Percentiles rank a stretch among this genome's conserved stretches.
Conservation (phyloP, 2,888 invertebrate species). For the Trichacis sp. region DNA sequence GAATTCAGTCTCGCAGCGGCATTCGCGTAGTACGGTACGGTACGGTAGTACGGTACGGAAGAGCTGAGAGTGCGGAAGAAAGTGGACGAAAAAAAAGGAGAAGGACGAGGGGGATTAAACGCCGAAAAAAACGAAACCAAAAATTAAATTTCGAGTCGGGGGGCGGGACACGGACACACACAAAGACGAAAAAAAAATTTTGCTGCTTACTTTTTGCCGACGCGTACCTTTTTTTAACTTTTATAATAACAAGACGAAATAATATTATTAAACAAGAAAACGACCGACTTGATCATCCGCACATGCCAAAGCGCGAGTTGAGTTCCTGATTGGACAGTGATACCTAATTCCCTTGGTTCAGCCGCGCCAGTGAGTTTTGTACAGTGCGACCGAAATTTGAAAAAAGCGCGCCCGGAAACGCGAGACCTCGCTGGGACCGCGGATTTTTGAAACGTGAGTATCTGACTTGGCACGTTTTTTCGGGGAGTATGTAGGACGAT, state of each 20-base stretch:
- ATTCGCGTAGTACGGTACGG: conserved; percentile 57
- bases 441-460: too few relatives aligned
- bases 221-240: conserved; percentile 41
- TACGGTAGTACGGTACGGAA: too few relatives aligned
- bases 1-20: conserved; percentile 66
- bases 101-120: conserved; percentile 20
- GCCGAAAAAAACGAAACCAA: conserved; percentile 9
- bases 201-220: conserved; percentile 32
- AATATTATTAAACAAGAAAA: too few relatives aligned
- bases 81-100: conserved; percentile 28
- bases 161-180: too few relatives aligned
- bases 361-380: not conserved
- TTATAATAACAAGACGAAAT: too few relatives aligned
- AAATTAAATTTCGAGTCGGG: too few relatives aligned
- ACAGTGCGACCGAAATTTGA: too few relatives aligned
- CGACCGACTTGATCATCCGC: conserved; percentile 4
- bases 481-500: too few relatives aligned
- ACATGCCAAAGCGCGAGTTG: conserved; percentile 2
- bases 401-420: too few relatives aligned
- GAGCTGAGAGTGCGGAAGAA: conserved; percentile 35
- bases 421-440: too few relatives aligned
- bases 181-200: too few relatives aligned
- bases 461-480: too few relatives aligned
- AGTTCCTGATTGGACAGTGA: conserved; percentile 2
- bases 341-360: not conserved